Evolutionary conservation across 2,888 invertebrate genomes (phyloP).

Genomic region (Mechanitis mazaeus): DNA sequence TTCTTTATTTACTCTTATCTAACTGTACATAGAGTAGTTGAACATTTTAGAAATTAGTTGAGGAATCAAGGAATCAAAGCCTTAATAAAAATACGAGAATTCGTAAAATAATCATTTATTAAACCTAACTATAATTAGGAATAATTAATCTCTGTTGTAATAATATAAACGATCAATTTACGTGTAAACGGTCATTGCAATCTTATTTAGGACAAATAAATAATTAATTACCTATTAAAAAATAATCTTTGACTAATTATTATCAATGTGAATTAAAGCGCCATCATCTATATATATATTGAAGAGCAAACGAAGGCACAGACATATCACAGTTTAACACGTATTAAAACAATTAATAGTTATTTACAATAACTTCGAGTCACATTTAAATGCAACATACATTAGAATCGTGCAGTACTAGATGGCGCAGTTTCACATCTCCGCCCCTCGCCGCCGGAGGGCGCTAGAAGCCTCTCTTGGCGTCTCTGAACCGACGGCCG

Average conservation of each 20-base stretch:
- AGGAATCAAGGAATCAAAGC: too few relatives aligned
- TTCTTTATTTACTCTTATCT: too few relatives aligned
- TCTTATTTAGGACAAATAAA: constrained; percentile 28
- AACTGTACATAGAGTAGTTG: too few relatives aligned
- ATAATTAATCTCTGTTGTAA: not conserved
- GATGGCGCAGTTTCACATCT: constrained; percentile 57
- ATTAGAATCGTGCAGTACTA: constrained; percentile 51
- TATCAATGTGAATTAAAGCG: constrained; percentile 40
- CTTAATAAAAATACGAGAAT: not conserved
- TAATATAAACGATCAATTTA: not conserved
- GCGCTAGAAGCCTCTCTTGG: constrained; percentile 71
- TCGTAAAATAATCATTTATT: constrained; percentile 7
- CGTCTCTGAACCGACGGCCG: constrained; percentile 67
- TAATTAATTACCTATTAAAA: constrained; percentile 27
- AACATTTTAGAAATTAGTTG: too few relatives aligned
- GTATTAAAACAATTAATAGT: constrained; percentile 42
- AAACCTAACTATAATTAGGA: not conserved
- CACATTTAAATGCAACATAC: constrained; percentile 37
- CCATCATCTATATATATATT: constrained; percentile 52
- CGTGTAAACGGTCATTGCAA: constrained; percentile 9
- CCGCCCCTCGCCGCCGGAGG: constrained; percentile 43
- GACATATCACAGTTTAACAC: constrained; percentile 72
- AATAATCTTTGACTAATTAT: constrained; percentile 22
- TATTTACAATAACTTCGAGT: constrained; percentile 34
- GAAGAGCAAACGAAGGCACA: constrained; percentile 65